These are phyloP conservation scores for Girardinichthys multiradiatus DNA, from an alignment of 2,113 vertebrate species.

Conservation along the genomic window DNA sequence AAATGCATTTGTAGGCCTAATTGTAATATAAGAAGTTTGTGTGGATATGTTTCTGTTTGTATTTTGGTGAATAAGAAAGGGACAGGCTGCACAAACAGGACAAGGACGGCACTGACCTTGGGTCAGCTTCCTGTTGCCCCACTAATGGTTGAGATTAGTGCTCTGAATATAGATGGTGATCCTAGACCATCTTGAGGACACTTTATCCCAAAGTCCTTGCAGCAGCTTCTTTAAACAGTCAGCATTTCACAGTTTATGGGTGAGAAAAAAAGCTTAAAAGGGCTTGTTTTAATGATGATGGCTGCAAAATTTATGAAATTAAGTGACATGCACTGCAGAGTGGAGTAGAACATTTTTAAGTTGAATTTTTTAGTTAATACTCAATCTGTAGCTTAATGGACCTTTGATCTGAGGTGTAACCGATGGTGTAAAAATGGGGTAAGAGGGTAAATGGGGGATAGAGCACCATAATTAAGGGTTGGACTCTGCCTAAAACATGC, in stretches of 20 bases:
- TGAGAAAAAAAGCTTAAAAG: not conserved
- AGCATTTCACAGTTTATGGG: constrained; percentile 7
- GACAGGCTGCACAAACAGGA: constrained; percentile 54
- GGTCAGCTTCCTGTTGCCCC: constrained; percentile 72
- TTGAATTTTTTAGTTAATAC: not conserved
- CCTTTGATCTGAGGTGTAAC: not conserved
- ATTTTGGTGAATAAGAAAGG: constrained; percentile 34
- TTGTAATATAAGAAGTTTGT: constrained; percentile 8
- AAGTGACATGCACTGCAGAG: not conserved
- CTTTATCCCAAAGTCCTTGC: constrained; percentile 69
- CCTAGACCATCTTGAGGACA: constrained; percentile 62
- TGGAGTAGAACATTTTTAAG: not conserved
- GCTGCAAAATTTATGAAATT: not conserved
- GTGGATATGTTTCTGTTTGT: not conserved
- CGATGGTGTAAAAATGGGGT: not conserved
- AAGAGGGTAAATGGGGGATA: too few relatives aligned
- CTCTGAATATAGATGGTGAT: constrained; percentile 72
- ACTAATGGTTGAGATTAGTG: constrained; percentile 68
- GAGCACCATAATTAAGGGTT: not conserved
- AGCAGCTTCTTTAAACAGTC: constrained; percentile 26
- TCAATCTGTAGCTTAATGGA: not conserved
- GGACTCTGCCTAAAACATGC: not conserved
- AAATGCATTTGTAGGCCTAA: not conserved
- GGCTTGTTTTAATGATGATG: not conserved
- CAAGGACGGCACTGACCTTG: constrained; percentile 62